Evolutionary conservation across 2,113 vertebrate genomes (phyloP).

Genomic region (Uropsilus gracilis): DNA sequence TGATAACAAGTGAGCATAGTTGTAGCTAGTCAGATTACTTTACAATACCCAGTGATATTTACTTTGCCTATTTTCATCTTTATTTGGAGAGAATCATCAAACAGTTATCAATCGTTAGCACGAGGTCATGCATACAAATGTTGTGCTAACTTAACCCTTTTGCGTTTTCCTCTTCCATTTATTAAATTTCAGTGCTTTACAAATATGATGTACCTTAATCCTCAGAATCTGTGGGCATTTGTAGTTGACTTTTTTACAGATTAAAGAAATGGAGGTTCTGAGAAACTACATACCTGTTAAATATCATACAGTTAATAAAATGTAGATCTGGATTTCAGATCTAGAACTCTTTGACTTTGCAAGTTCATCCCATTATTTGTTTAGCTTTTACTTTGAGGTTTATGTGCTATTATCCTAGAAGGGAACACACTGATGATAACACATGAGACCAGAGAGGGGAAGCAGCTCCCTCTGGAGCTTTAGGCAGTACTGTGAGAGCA

Average conservation of each 20-base stretch:
- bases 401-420: not conserved
- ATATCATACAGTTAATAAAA: not conserved
- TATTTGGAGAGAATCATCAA: constrained; percentile 2
- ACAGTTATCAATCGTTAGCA: not conserved
- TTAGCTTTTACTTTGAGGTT: not conserved
- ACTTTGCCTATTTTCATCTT: not conserved
- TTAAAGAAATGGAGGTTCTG: not conserved
- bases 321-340: not conserved
- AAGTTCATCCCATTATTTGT: not conserved
- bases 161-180: not conserved
- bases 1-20: not conserved
- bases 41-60: not conserved
- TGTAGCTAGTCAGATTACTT: constrained; percentile 18
- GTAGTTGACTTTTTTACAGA: not conserved
- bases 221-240: not conserved
- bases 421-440: not conserved
- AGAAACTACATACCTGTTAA: not conserved
- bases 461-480: not conserved
- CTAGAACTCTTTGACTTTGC: not conserved
- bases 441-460: not conserved
- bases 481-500: not conserved
- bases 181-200: not conserved
- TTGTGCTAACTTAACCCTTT: not conserved
- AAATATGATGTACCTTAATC: not conserved
- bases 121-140: not conserved